These are phyloP conservation scores for Pseudomyrmex pallidus DNA, from an alignment of 1,140 invertebrate species.

Conservation along the genomic window DNA sequence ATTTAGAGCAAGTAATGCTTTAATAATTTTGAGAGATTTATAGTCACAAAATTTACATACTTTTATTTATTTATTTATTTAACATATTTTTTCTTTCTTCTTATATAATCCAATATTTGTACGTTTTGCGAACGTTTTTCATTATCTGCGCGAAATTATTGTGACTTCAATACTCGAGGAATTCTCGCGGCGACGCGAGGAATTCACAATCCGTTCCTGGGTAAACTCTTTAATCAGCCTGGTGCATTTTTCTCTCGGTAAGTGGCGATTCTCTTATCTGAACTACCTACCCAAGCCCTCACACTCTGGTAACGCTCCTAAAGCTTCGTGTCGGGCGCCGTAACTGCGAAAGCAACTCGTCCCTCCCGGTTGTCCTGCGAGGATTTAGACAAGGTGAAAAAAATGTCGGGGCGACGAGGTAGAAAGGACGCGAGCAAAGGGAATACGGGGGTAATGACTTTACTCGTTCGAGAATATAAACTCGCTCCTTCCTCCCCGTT, in stretches of 20 bases:
- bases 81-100: background rate
- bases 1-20: background rate
- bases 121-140: background rate
- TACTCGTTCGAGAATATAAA: slow-evolving; percentile 58
- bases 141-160: background rate
- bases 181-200: slow-evolving; percentile 9
- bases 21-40: slow-evolving; percentile 14
- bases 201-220: slow-evolving; percentile 60
- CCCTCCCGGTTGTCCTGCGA: slow-evolving; percentile 22
- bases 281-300: slow-evolving; percentile 41
- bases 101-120: background rate
- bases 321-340: slow-evolving; percentile 43
- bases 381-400: slow-evolving; percentile 53
- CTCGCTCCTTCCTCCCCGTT: background rate
- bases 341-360: slow-evolving; percentile 60
- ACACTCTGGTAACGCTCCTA: slow-evolving; percentile 34
- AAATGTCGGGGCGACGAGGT: slow-evolving; percentile 22
- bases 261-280: slow-evolving; percentile 79
- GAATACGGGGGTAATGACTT: slow-evolving; percentile 57
- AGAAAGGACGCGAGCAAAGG: background rate
- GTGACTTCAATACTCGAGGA: slow-evolving; percentile 16
- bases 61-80: background rate
- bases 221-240: slow-evolving; percentile 76
- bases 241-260: slow-evolving; percentile 75
- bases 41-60: background rate